Conservation (phyloP, 1,140 invertebrate species). For the Aphis craccivora region DNA sequence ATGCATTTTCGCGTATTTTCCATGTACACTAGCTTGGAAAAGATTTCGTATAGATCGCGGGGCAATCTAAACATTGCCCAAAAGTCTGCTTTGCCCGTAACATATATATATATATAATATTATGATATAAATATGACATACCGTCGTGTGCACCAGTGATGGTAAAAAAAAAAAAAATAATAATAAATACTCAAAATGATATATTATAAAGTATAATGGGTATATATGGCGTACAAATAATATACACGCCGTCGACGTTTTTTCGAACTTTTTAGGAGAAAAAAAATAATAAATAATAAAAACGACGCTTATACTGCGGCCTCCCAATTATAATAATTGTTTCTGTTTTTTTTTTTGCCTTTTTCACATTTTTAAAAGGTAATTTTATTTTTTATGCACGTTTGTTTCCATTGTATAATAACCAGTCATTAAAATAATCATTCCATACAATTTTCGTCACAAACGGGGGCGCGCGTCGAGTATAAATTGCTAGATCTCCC, state of each 20-base stretch:
- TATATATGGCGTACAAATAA: not conserved
- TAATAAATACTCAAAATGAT: no score
- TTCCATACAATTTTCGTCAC: not conserved
- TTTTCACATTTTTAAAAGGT: not conserved
- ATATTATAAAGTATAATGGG: not conserved
- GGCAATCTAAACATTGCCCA: no score
- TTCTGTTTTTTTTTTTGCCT: not conserved
- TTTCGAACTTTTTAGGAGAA: not conserved
- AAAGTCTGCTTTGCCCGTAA: no score
- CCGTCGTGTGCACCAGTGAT: no score
- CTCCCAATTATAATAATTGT: not conserved
- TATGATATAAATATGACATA: no score
- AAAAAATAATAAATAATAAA: not conserved
- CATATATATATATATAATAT: no score
- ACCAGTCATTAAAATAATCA: constrained; percentile 16
- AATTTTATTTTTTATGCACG: not conserved
- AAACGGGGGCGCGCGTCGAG: no score
- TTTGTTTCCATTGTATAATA: not conserved
- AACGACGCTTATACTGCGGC: not conserved
- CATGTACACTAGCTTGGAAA: no score
- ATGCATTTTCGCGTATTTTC: no score
- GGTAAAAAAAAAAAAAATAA: no score
- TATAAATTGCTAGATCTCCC: not conserved
- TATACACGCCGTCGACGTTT: not conserved
- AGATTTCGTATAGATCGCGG: no score